These are phyloP conservation scores for Drosophila meridiana DNA, from an alignment of 2,888 invertebrate genomes.

Conservation along the genomic window DNA sequence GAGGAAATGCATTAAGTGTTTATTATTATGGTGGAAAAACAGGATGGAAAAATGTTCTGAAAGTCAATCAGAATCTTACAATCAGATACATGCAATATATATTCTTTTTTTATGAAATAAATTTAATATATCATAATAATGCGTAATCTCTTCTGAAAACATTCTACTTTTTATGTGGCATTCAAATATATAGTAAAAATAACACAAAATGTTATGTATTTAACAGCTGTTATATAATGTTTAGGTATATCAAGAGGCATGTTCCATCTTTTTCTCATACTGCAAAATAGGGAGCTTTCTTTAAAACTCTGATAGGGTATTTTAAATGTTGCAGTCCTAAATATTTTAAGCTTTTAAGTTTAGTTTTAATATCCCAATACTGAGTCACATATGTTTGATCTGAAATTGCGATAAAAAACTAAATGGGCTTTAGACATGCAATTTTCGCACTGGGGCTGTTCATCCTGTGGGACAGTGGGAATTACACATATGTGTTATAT, in stretches of 20 bases:
- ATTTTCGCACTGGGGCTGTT: slow-evolving; percentile 21
- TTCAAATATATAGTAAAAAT: too few species aligned
- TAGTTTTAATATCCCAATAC: neutral
- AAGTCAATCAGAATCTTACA: neutral
- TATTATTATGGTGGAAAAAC: neutral
- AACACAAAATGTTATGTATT: too few species aligned
- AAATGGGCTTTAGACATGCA: slow-evolving; percentile 38
- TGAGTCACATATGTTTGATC: slow-evolving; percentile 11
- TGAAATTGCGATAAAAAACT: neutral
- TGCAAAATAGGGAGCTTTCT: too few species aligned
- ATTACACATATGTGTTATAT: neutral
- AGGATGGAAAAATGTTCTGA: neutral
- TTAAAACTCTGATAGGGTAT: neutral
- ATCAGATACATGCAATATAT: too few species aligned
- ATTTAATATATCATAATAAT: too few species aligned
- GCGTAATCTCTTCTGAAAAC: neutral
- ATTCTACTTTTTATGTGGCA: too few species aligned
- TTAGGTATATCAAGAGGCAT: neutral
- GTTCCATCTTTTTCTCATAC: neutral
- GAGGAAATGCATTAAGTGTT: neutral
- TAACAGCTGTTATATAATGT: too few species aligned
- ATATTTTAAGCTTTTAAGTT: neutral
- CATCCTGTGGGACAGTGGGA: slow-evolving; percentile 16
- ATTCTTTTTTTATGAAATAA: too few species aligned
- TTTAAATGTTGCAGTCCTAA: neutral